Base-by-base conservation (phyloP, 2,888 invertebrate species). In the Diarsia brunnea region DNA sequence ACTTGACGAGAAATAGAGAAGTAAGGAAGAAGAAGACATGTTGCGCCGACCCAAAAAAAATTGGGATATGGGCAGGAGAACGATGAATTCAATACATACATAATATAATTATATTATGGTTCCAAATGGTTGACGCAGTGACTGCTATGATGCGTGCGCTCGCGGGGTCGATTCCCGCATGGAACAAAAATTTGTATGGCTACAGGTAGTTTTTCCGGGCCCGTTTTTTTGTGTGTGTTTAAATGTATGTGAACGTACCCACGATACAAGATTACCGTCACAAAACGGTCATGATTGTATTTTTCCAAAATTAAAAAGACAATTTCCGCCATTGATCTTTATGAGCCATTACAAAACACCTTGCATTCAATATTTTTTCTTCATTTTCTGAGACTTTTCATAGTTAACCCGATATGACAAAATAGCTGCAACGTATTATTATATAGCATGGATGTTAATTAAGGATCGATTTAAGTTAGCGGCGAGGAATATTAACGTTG, bases 401-500 rank as follows among this genome's bases (percentile, higher is more conserved):
- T 4, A 55, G 55, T 24, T n/a, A 19, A 47, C 31, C 58, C 24
- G 14, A 27, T 64, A 38, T n/a, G 12, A 16, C 8, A 58, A 51
- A 45, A 31, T 27, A n/a, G 4, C 61, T 64, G 55, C 24, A 21
- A 61, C 47, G 51, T 47, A 24, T 65, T 81, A 60, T 24, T 67
- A 79, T 55, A 47, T 47, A 55, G 19, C 55, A 66, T 70, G 19
- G 53, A 58, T 68, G 47, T 69, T 80, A 78, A 84, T 85, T 53
- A 60, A 67, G 66, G 31, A 70, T 69, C 66, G 55, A 38, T 66
- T 58, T 75, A 61, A 76, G 51, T 66, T 74, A 78, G 72, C 71
- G 67, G 79, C 43, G 69, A 69, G 65, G 64, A 67, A 74, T 63
- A 76, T 84, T 72, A 76, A 69, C 49, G 69, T 65, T 69, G 61